Evolutionary conservation across 2,113 vertebrate species (phyloP).

Genomic region (Periophthalmodon schlosseri): DNA sequence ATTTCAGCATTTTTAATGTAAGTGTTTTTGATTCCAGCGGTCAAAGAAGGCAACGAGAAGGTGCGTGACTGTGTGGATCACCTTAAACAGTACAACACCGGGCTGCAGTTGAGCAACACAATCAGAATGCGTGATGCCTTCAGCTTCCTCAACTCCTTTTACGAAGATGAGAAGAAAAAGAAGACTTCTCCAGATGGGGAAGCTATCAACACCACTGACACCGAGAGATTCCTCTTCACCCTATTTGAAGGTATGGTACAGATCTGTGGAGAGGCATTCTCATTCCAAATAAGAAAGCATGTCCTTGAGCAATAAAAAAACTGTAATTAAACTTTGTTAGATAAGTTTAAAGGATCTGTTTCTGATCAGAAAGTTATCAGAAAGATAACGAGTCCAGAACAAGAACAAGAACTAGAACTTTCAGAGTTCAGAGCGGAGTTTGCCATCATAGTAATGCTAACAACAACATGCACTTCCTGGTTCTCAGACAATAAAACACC

Average conservation of each 20-base stretch:
- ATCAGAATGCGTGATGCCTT: constrained; percentile 91
- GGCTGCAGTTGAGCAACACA: constrained; percentile 88
- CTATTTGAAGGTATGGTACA: constrained; percentile 84
- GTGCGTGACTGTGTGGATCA: constrained; percentile 89
- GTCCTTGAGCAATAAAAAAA: too few species aligned
- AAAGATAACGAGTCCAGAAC: too few species aligned
- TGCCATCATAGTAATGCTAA: too few species aligned
- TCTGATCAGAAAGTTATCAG: too few species aligned
- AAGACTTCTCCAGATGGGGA: constrained; percentile 76
- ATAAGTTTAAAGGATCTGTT: too few species aligned
- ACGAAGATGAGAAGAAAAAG: constrained; percentile 84
- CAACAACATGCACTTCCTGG: too few species aligned
- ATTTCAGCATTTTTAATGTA: not conserved
- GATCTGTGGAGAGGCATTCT: not conserved
- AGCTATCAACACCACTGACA: constrained; percentile 77
- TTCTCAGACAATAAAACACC: too few species aligned
- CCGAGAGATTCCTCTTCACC: constrained; percentile 84
- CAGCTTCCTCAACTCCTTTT: constrained; percentile 82
- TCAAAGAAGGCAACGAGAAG: constrained; percentile 83
- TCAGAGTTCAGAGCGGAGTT: too few species aligned
- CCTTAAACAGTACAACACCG: constrained; percentile 90
- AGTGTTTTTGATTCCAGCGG: constrained; percentile 72
- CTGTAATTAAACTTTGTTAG: too few species aligned
- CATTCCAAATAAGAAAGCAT: not conserved
- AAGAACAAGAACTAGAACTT: too few species aligned